A percentile compares a stretch with the other conserved stretches of the same genome.
Evolutionary conservation across 2,888 invertebrate genomes (phyloP).

Genomic region (Lasioglossum marginatum): DNA sequence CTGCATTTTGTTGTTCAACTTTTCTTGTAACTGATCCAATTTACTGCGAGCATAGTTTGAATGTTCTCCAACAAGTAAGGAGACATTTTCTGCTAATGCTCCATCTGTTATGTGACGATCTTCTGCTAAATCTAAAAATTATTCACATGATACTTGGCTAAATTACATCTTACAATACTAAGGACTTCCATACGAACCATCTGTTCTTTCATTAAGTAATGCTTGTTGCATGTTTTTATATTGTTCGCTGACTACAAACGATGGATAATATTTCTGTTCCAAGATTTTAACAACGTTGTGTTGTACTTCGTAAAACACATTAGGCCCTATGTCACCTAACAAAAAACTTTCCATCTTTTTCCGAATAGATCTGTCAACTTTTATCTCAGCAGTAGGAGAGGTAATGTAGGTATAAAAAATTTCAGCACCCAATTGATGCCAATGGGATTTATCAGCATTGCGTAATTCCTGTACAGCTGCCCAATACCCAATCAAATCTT

Average conservation of each 20-base stretch:
- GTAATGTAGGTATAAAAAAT: constrained; percentile 95
- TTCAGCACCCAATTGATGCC: constrained; percentile 96
- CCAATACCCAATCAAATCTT: constrained; percentile 95
- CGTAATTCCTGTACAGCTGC: constrained; percentile 94
- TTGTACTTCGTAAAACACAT: constrained; percentile 95
- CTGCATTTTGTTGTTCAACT: constrained; percentile 92
- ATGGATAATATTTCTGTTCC: constrained; percentile 95
- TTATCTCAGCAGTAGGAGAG: constrained; percentile 92
- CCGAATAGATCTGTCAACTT: constrained; percentile 92
- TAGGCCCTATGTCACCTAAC: constrained; percentile 94
- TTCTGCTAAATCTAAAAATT: constrained; percentile 75
- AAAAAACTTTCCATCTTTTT: constrained; percentile 95
- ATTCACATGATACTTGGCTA: not conserved
- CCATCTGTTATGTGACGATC: constrained; percentile 78
- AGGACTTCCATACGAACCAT: constrained; percentile 72
- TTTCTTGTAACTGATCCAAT: constrained; percentile 93
- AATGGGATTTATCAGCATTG: constrained; percentile 90
- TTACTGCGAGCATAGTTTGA: constrained; percentile 93
- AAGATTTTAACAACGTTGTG: constrained; percentile 91
- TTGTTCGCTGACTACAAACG: constrained; percentile 94
- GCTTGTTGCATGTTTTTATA: constrained; percentile 91
- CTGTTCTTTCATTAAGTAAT: constrained; percentile 87
- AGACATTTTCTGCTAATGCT: constrained; percentile 76
- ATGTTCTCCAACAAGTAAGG: constrained; percentile 91
- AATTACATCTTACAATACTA: not conserved